Percentiles rank a stretch among this genome's conserved stretches.
Evolutionary conservation across 1,140 invertebrate species (phyloP).

Genomic region (Chlorops oryzae): DNA sequence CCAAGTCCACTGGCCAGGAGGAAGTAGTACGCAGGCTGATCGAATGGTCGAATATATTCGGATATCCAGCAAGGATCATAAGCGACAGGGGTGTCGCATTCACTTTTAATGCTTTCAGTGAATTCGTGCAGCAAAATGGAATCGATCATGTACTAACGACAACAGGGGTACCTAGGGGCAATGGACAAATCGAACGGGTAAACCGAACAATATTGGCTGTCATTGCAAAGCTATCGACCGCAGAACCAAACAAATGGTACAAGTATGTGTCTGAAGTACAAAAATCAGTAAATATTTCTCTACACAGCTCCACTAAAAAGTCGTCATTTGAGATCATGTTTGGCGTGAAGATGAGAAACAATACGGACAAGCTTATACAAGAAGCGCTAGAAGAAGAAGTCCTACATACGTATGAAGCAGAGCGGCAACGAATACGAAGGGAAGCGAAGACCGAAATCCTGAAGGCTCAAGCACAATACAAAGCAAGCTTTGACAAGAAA

Average conservation of each 20-base stretch:
- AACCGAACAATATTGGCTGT: slow-evolving; percentile 29
- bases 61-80: slow-evolving; percentile 19
- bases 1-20: too few relatives aligned
- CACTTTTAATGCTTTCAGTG: slow-evolving; percentile 6
- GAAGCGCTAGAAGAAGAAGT: slow-evolving; percentile 31
- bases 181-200: slow-evolving; percentile 33
- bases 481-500: slow-evolving; percentile 26
- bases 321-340: slow-evolving; percentile 38
- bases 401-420: slow-evolving; percentile 15
- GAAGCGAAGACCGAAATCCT: slow-evolving; percentile 27
- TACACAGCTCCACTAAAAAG: slow-evolving; percentile 27
- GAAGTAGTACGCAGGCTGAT: too few relatives aligned
- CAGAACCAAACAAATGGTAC: slow-evolving; percentile 30
- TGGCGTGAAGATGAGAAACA: slow-evolving; percentile 24
- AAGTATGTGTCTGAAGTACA: slow-evolving; percentile 26
- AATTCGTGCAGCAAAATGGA: slow-evolving; percentile 19
- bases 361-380: slow-evolving; percentile 22
- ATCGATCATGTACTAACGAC: slow-evolving; percentile 26
- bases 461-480: slow-evolving; percentile 39
- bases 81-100: slow-evolving; percentile 13
- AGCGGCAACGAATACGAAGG: slow-evolving; percentile 2
- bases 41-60: slow-evolving; percentile 9
- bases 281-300: slow-evolving; percentile 30
- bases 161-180: slow-evolving; percentile 31
- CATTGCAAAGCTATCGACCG: slow-evolving; percentile 27